A percentile compares a stretch with the other conserved stretches of the same genome.
phyloP scores from a whole-genome alignment of 2,888 invertebrate species.

The Endomychus coccineus region DNA sequence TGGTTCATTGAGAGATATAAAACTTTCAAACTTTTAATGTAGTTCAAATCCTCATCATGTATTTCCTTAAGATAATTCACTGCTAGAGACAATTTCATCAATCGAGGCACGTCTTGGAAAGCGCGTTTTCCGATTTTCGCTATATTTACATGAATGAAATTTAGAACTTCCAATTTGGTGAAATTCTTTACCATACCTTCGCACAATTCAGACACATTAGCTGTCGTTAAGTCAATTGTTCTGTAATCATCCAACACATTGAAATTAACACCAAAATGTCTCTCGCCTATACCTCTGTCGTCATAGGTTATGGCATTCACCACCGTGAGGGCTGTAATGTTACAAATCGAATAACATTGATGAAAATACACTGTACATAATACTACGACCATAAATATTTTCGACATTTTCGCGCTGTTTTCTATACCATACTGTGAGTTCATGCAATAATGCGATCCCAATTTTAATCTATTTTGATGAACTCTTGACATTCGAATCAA shows the following conservation, averaged over 20 bases:
- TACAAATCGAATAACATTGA: slow-evolving; percentile 1
- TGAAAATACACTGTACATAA: neutral
- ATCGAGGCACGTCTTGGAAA: slow-evolving; percentile 27
- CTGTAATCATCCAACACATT: slow-evolving; percentile 9
- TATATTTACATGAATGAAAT: slow-evolving; percentile 28
- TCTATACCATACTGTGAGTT: too few species aligned
- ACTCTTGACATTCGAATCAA: too few species aligned
- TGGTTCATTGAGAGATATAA: slow-evolving; percentile 29
- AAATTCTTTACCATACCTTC: slow-evolving; percentile 31
- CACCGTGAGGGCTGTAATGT: slow-evolving; percentile 6
- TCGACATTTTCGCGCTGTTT: too few species aligned
- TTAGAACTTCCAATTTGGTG: slow-evolving; percentile 21
- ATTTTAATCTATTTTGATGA: too few species aligned
- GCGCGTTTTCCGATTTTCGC: slow-evolving; percentile 25
- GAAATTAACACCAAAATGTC: slow-evolving; percentile 7
- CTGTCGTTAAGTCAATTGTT: slow-evolving; percentile 25
- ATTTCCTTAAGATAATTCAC: slow-evolving; percentile 27
- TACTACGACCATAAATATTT: too few species aligned
- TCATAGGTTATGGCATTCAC: slow-evolving; percentile 9
- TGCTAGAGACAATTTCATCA: slow-evolving; percentile 27
- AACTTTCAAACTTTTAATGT: slow-evolving; percentile 21
- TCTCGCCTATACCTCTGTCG: neutral
- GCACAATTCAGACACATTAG: slow-evolving; percentile 29
- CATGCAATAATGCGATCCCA: too few species aligned
- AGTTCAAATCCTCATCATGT: slow-evolving; percentile 24